Evolutionary conservation across 2,113 vertebrate species (phyloP), one percentile per base, ranked within the genome.

Genomic region (Rhea pennata): DNA sequence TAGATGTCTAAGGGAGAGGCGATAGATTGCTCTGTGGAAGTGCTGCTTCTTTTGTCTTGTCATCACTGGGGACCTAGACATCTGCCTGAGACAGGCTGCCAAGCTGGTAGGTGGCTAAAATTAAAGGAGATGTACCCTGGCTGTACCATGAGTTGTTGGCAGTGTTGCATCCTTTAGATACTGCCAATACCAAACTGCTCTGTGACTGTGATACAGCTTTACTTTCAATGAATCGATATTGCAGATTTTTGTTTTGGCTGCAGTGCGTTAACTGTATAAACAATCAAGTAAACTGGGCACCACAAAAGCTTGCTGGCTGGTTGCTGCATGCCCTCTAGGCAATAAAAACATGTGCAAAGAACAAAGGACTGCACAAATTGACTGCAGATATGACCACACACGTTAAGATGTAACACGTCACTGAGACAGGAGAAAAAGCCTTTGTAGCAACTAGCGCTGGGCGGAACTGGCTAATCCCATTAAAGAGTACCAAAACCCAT

Each of bases 341-440:
- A 96, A 93, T 80, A 93, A 96, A 96, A 95, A 91, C 92, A 92
- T 91, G 87, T 95, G 84, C 92, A 92, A 83, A 96, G 94, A 96
- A 96, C 93, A 96, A 96, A 96, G 92, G 87, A 56, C 74, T 71
- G 74, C 91, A 89, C 86, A 97, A 96, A 96, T 96, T n/a, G 33
- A 93, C 87, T 95, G 84, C 94, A 95, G 95, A 96, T 96, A 95
- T 96, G 96, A 73, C 95, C 95, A 96, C 93, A 97, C 96, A 96
- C 59, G 31, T 95, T 93, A 95, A 95, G 82, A 92, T 83, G 74
- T 67, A 94, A 85, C 81, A 91, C 59, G 42, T 95, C 87, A 96
- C 58, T 66, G 87, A 84, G 74, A 82, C 77, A 76, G 91, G 84
- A 95, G 93, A 94, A 95, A 96, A 95, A 93, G 62, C 33, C 64